A percentile compares a stretch with the other conserved stretches of the same genome.
phyloP scores from a whole-genome alignment of 2,113 vertebrate genomes.

The Scomber japonicus region DNA sequence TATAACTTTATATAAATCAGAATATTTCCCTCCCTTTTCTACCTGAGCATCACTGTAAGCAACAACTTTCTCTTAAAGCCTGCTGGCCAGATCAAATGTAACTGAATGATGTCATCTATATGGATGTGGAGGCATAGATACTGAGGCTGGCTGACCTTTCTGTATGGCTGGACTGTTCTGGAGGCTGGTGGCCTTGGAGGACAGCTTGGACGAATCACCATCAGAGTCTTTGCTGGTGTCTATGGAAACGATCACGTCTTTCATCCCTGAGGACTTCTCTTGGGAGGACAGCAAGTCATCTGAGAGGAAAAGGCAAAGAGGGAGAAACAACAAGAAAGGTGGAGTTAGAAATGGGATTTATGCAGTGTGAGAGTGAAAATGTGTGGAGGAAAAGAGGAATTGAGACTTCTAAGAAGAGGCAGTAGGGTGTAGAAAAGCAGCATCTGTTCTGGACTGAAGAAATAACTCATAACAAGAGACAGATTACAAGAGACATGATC shows the following conservation, averaged over 20 bases:
- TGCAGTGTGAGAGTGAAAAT: background rate
- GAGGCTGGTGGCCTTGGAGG: conserved; percentile 88
- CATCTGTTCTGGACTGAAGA: too few species aligned
- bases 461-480: too few species aligned
- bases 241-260: conserved; percentile 95
- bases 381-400: too few species aligned
- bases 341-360: too few species aligned
- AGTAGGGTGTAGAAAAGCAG: too few species aligned
- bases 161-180: conserved; percentile 86
- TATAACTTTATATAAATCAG: background rate
- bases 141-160: conserved; percentile 86
- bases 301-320: conserved; percentile 62
- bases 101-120: background rate
- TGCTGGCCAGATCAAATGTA: background rate
- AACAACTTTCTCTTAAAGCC: background rate
- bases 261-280: conserved; percentile 92
- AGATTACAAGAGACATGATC: too few species aligned
- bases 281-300: conserved; percentile 92
- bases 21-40: background rate
- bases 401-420: too few species aligned
- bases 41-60: background rate
- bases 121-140: background rate
- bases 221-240: conserved; percentile 95
- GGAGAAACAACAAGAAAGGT: background rate
- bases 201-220: conserved; percentile 89